Evolutionary conservation across 2,797 vertebrate species (phyloP).

Genomic region (Oreochromis grahami): DNA sequence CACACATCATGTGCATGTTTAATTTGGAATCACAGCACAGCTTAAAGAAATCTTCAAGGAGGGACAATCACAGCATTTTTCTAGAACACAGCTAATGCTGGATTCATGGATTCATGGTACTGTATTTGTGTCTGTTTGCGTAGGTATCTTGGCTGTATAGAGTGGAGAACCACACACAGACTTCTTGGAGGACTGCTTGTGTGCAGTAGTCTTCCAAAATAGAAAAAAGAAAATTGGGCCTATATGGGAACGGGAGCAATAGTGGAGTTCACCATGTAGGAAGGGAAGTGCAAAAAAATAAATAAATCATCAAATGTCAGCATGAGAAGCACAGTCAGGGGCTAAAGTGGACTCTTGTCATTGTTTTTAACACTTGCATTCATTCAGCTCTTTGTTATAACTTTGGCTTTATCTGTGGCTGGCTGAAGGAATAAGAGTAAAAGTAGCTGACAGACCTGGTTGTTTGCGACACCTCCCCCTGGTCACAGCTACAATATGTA

Average conservation of each 20-base stretch:
- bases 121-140: neutral
- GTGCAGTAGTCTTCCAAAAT: neutral
- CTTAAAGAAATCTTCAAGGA: neutral
- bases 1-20: neutral
- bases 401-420: neutral
- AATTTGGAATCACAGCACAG: neutral
- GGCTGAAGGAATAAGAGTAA: neutral
- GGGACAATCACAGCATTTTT: neutral
- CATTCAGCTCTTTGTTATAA: neutral
- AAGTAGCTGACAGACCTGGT: neutral
- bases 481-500: neutral
- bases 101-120: neutral
- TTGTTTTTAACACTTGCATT: neutral
- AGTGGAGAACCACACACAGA: neutral
- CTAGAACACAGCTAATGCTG: neutral
- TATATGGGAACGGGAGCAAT: neutral
- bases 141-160: neutral
- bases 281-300: neutral
- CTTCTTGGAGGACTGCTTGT: neutral
- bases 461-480: neutral
- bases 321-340: neutral
- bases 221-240: neutral
- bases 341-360: neutral
- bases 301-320: neutral
- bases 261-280: neutral